These are phyloP conservation scores for Ptychochromis oligacanthus DNA, from an alignment of 2,113 vertebrate genomes.

Conservation along the genomic window DNA sequence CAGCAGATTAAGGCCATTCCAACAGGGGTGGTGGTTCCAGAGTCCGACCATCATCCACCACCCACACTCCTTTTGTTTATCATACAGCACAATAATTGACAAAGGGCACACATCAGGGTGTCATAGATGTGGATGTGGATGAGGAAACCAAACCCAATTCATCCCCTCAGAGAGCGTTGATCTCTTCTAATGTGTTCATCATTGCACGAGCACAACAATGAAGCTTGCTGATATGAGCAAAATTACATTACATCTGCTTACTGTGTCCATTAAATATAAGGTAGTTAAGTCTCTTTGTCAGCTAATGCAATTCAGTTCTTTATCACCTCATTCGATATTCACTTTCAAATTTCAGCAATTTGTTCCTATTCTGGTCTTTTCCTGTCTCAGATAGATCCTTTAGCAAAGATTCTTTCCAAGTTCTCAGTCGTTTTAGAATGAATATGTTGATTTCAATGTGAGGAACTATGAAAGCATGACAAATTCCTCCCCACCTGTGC, in stretches of 20 bases:
- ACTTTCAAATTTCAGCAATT: not conserved
- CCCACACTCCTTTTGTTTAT: conserved; percentile 14
- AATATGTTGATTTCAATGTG: not conserved
- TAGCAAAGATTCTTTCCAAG: not conserved
- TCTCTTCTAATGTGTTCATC: not conserved
- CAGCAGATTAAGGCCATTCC: conserved; percentile 62
- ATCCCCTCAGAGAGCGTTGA: not conserved
- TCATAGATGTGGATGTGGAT: not conserved
- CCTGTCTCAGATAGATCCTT: not conserved
- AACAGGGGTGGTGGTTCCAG: not conserved
- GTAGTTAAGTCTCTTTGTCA: not conserved
- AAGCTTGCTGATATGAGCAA: not conserved
- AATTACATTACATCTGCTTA: not conserved
- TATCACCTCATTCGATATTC: not conserved
- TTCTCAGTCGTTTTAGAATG: not conserved
- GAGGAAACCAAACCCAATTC: not conserved
- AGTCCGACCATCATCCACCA: not conserved
- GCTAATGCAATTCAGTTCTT: not conserved
- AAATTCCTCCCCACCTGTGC: not conserved
- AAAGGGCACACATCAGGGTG: not conserved
- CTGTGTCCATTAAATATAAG: not conserved
- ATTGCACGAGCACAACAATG: fast-evolving
- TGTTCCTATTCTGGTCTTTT: not conserved
- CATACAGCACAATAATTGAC: not conserved
- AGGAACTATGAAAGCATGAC: not conserved